A percentile compares a stretch with the other conserved stretches of the same genome.
These are phyloP conservation scores for Rallus crepitans DNA, from an alignment of 2,797 vertebrate species.

Conservation along the genomic window DNA sequence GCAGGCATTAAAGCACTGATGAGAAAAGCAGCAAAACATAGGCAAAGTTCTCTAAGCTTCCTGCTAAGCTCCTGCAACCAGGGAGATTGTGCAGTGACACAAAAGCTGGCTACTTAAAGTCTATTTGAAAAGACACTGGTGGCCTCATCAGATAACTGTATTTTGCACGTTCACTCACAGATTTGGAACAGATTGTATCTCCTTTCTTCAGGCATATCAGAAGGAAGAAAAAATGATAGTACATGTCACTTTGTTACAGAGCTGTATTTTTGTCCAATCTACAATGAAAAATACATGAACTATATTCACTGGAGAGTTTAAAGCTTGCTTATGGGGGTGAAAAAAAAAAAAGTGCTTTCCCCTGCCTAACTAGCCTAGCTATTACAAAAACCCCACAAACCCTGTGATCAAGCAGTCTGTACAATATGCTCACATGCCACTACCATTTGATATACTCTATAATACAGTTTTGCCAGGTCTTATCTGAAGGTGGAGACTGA, in stretches of 20 bases:
- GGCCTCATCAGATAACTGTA: neutral
- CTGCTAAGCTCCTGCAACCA: slow-evolving; percentile 1
- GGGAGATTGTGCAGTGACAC: neutral
- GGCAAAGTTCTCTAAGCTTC: slow-evolving; percentile 22
- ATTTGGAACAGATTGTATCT: neutral
- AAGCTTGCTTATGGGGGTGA: neutral
- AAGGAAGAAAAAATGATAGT: neutral
- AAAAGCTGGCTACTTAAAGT: slow-evolving; percentile 7
- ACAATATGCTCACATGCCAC: rapidly evolving
- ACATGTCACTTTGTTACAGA: neutral
- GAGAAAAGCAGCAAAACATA: slow-evolving; percentile 59
- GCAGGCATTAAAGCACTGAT: slow-evolving; percentile 29
- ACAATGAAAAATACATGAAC: neutral
- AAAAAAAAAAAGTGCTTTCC: neutral
- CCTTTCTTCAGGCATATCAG: neutral
- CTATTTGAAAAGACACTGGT: neutral
- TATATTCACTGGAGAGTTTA: neutral
- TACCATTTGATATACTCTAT: neutral
- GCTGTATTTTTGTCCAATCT: neutral
- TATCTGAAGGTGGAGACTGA: neutral
- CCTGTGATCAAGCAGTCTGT: neutral
- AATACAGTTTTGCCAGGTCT: neutral
- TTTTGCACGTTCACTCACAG: neutral
- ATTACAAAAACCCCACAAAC: neutral
- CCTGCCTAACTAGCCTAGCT: neutral